phyloP scores from a whole-genome alignment of 35 echinoderm and acorn worm species.

The Heliocidaris erythrogramma region DNA sequence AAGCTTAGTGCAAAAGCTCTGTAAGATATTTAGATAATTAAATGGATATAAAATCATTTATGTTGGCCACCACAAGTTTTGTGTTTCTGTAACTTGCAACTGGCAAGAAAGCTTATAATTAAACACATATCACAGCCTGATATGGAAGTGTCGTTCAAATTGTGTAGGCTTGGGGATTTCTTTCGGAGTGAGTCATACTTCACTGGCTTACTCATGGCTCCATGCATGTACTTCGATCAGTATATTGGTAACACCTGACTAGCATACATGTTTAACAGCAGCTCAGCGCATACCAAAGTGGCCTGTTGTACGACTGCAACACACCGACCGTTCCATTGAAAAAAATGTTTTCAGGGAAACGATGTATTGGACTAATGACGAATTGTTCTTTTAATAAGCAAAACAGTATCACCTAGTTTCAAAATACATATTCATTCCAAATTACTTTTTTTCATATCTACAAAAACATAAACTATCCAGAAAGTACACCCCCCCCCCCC shows the following conservation, averaged over 20 bases:
- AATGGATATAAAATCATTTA: neutral
- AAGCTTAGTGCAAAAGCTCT: neutral
- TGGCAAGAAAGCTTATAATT: neutral
- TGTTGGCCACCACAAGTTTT: neutral
- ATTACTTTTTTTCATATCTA: too few relatives aligned
- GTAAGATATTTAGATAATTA: neutral
- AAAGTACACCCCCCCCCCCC: too few relatives aligned
- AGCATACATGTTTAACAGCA: neutral
- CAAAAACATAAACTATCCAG: too few relatives aligned
- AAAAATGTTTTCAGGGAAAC: too few relatives aligned
- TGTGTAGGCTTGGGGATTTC: constrained; percentile 1
- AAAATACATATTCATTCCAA: too few relatives aligned
- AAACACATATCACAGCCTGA: neutral
- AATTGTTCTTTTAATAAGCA: too few relatives aligned
- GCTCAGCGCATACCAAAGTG: neutral
- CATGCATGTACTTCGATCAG: neutral
- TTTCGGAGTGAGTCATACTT: neutral
- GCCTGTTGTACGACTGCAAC: neutral
- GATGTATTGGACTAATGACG: too few relatives aligned
- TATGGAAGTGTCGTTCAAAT: neutral
- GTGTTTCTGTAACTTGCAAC: neutral
- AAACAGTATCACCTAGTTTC: too few relatives aligned
- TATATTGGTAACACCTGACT: neutral
- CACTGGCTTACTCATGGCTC: neutral
- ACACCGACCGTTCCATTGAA: too few relatives aligned